Percentiles rank a stretch among this genome's conserved stretches.
These are phyloP conservation scores for Xenops minutus DNA, from an alignment of 2,797 vertebrate species.

Conservation along the genomic window DNA sequence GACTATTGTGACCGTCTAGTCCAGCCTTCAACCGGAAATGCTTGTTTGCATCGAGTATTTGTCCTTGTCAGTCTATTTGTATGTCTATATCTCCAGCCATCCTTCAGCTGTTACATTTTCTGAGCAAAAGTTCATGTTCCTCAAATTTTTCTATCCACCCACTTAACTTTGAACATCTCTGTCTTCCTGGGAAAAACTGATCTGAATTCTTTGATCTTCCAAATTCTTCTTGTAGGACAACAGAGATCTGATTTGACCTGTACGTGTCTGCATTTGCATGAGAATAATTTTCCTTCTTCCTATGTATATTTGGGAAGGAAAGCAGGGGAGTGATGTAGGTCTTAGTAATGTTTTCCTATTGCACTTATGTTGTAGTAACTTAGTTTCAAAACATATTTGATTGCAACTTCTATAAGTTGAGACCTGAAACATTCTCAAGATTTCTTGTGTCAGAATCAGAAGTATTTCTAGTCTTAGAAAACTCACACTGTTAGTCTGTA, in stretches of 20 bases:
- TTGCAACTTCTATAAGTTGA: not conserved
- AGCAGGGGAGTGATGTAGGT: not conserved
- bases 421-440: not conserved
- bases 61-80: not conserved
- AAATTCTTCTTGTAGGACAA: not conserved
- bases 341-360: not conserved
- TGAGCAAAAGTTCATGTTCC: slow-evolving; percentile 14
- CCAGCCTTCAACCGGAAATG: not conserved
- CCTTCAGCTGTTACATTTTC: not conserved
- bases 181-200: slow-evolving; percentile 37
- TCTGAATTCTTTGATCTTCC: slow-evolving; percentile 30
- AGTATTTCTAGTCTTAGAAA: not conserved
- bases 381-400: not conserved
- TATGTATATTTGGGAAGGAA: not conserved
- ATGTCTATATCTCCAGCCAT: not conserved
- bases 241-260: not conserved
- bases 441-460: not conserved
- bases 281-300: slow-evolving; percentile 4
- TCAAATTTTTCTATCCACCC: slow-evolving; percentile 39
- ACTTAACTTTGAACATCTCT: not conserved
- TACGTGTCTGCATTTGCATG: not conserved
- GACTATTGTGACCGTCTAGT: not conserved
- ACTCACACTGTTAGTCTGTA: not conserved
- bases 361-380: not conserved
- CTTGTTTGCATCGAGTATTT: not conserved